phyloP scores from a whole-genome alignment of 2,888 invertebrate genomes.

The Agrotis ipsilon region DNA sequence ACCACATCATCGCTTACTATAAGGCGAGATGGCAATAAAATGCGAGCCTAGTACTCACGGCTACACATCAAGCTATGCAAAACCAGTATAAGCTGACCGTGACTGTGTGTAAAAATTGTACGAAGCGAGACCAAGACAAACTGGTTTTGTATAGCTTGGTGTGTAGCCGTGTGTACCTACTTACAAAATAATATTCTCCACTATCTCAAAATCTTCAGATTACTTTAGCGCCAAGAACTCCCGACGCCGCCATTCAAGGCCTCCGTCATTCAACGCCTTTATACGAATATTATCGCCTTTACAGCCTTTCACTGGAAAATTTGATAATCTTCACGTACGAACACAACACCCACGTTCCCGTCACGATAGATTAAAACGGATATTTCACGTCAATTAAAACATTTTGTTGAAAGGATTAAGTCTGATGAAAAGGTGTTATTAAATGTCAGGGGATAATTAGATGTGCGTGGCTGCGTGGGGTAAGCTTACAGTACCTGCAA shows the following conservation, averaged over 20 bases:
- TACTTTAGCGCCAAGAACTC: neutral
- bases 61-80: no score
- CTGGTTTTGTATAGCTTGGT: no score
- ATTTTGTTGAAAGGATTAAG: constrained; percentile 32
- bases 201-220: neutral
- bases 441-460: constrained; percentile 27
- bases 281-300: neutral
- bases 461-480: constrained; percentile 22
- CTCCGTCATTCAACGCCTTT: neutral
- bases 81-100: no score
- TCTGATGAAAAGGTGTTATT: constrained; percentile 36
- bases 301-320: neutral
- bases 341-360: constrained; percentile 4
- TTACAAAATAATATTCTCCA: no score
- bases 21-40: no score
- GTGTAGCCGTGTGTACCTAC: no score
- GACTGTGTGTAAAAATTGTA: no score
- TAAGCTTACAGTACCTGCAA: constrained; percentile 1
- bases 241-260: neutral
- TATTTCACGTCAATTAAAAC: constrained; percentile 46
- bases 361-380: constrained; percentile 34
- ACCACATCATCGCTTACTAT: no score
- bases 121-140: no score
- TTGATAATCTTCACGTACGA: constrained; percentile 17
- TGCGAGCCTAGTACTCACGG: no score